Evolutionary conservation across 2,113 vertebrate species (phyloP).

Genomic region (Corydoras sp.): DNA sequence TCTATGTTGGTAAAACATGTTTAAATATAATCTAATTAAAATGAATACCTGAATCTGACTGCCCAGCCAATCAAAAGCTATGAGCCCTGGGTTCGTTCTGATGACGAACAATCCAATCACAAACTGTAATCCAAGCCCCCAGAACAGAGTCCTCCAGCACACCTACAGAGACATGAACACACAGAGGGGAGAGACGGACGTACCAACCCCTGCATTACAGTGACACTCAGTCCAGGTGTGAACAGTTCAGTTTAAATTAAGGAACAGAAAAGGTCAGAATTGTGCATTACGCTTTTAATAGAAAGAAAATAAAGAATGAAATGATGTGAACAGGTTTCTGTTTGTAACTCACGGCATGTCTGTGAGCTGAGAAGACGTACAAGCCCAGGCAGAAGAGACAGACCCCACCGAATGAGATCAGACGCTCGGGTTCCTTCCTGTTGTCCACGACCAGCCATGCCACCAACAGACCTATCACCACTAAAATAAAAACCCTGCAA

Average conservation of each 20-base stretch:
- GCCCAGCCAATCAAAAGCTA: slow-evolving; percentile 85
- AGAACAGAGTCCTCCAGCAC: slow-evolving; percentile 77
- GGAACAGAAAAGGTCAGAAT: no score
- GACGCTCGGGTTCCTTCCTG: slow-evolving; percentile 69
- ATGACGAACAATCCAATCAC: slow-evolving; percentile 82
- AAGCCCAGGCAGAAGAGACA: slow-evolving; percentile 70
- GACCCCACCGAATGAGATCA: slow-evolving; percentile 84
- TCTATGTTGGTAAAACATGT: no score
- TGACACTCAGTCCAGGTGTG: no score
- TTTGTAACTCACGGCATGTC: slow-evolving; percentile 62
- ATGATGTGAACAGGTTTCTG: no score
- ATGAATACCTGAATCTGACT: slow-evolving; percentile 81
- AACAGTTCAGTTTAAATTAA: no score
- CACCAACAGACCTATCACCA: slow-evolving; percentile 64
- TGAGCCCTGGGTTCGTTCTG: slow-evolving; percentile 75
- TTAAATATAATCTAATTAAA: no score
- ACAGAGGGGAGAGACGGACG: no score
- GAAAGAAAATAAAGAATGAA: no score
- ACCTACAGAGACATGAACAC: slow-evolving; percentile 62
- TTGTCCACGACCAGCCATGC: slow-evolving; percentile 79
- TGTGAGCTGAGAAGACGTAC: slow-evolving; percentile 80
- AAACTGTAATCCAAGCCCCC: slow-evolving; percentile 87
- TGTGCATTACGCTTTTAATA: no score
- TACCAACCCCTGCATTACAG: background rate
- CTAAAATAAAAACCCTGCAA: slow-evolving; percentile 70